Evolutionary conservation across 2,888 invertebrate species (phyloP), one percentile per base, ranked within the genome.

Genomic region (Perizoma affinitatum): DNA sequence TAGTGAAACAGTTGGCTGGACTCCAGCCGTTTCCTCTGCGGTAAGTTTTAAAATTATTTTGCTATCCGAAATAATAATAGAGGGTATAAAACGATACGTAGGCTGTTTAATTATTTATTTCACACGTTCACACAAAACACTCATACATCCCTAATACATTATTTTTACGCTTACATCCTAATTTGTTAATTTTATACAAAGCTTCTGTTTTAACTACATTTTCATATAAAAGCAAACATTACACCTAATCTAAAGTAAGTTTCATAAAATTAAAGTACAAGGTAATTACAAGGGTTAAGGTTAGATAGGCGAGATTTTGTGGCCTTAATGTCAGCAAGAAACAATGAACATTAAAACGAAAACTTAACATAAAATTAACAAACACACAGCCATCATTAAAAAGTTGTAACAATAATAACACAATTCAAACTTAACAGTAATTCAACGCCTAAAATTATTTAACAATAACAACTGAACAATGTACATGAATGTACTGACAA

Each of bases 321-420:
- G 81, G 81, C 92, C 90, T 86, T 91, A 92, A 91, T 90, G 92
- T 82, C 90, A 87, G 90, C 74, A 77, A 80, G 66, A 77, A 65
- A 79, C 80, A 87, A 83, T 69, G 76, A 86, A 86, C 79, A 82
- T 87, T 87, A 83, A 90, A 91, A 91, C 88, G 82, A 87, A 91
- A 91, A 92, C 90, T 92, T 88, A 92, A 92, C 90, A 89, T 90
- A 90, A 92, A 91, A 91, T 84, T 90, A 92, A 90, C 91, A 90
- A 89, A 91, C 91, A 90, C 91, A 91, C 91, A 91, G 92, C 91
- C 92, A 82, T 79, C 70, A 75, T 67, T 22, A 38, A 3, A 71
- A 79, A 67, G 72, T 73, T 69, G n/a, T 78, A 88, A 86, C 82
- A 75, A 68, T 78, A 83, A 79, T 84, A 85, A 85, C 84, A 84